Conservation (phyloP, 1,140 invertebrate species). For the Radopholus similis region DNA sequence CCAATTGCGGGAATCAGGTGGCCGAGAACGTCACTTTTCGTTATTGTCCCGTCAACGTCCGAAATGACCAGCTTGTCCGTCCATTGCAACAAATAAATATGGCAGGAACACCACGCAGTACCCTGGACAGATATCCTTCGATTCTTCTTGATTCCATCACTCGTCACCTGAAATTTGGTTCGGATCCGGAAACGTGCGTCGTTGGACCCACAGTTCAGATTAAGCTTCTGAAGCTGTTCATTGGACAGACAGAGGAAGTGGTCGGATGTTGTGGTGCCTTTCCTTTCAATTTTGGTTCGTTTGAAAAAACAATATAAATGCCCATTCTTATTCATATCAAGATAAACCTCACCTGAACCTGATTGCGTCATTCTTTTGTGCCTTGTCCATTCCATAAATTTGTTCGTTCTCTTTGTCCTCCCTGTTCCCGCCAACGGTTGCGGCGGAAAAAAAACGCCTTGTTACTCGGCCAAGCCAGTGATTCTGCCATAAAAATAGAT, state of each 20-base stretch:
- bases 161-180: constrained; percentile 84
- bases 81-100: constrained; percentile 92
- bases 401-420: too few species aligned
- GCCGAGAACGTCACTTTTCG: constrained; percentile 94
- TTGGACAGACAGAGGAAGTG: constrained; percentile 76
- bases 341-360: too few species aligned
- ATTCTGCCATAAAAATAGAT: too few species aligned
- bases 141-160: too few species aligned
- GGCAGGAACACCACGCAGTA: constrained; percentile 88
- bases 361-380: too few species aligned
- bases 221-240: constrained; percentile 73
- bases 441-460: too few species aligned
- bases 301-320: too few species aligned
- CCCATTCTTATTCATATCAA: too few species aligned
- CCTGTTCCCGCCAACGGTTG: too few species aligned
- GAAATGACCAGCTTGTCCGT: constrained; percentile 96
- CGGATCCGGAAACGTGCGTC: constrained; percentile 96
- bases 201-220: constrained; percentile 80
- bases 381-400: too few species aligned
- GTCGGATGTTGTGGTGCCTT: constrained; percentile 9
- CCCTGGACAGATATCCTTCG: too few species aligned
- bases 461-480: too few species aligned
- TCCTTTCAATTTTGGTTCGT: neutral
- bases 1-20: constrained; percentile 96
- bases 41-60: constrained; percentile 99